Base-by-base conservation (phyloP, 2,797 vertebrate species). In the Cercopithecus mitis region DNA sequence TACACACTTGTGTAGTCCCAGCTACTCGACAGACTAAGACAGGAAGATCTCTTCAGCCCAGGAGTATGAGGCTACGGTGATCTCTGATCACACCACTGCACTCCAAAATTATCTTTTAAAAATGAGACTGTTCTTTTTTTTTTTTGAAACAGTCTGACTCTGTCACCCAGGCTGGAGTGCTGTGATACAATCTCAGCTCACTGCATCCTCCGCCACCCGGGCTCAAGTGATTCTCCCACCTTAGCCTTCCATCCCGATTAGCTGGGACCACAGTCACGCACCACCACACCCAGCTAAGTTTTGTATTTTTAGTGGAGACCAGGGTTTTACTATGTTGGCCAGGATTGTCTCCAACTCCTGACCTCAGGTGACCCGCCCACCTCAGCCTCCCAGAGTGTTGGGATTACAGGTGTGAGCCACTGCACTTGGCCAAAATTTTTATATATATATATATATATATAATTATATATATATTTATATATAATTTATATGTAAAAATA, bases 171-270 rank as follows among this genome's bases (percentile, higher is more conserved):
- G n/a, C 67, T 70, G 67, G 4, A 70, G 67, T 70, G 67, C 67
- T 9, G 4, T 70, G 64, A 30, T 20, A 19, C 19, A 20, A 10
- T 70, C 64, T n/a, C n/a, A 20, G 64, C 64, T 70, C 15, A n/a
- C 7, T 20, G 17, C 33, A 70, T 19, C 33, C 64, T 67, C 67
- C 0, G 2, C 17, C 4, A 4, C n/a, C n/a, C 8, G n/a, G n/a
- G 67, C n/a, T 36, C 67, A 70, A 20, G 67, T 1, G 17, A 70
- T 70, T 36, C n/a, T 70, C n/a, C n/a, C 19, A 20, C 67, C n/a
- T n/a, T 17, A 36, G 67, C 30, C n/a, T 70, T 33, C n/a, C 19
- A 1, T 70, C n/a, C n/a, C 8, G 1, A 70, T 19, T 70, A 70
- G 67, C 67, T 20, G 67, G n/a, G n/a, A 36, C 17, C 4, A 70